Evolutionary conservation across 2,113 vertebrate species (phyloP), one percentile per base, ranked within the genome.

Genomic region (Pelvicachromis taeniatus): DNA sequence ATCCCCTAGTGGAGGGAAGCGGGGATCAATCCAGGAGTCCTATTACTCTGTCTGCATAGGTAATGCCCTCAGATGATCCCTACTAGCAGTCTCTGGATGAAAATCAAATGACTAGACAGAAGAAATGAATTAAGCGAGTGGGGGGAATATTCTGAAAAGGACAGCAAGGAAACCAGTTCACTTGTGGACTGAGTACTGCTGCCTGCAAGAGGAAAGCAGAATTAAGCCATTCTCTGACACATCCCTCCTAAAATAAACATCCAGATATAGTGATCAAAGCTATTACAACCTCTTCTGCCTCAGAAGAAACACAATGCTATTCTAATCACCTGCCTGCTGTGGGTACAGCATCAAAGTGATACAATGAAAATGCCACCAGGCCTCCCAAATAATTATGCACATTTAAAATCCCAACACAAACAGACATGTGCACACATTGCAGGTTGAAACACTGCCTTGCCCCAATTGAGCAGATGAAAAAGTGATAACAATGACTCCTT

Each of bases 21-120:
- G 58, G 61, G 79, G 85, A 90, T 87, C 87, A 87, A 87, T 87
- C 52, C 50, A 54, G 31, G 88, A 89, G 75, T 92, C 82, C 50
- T 80, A 50, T 94, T 93, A 87, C 90, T 35, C 84, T 75, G 61
- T 31, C 77, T 93, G 91, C 91, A 93, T 90, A 40, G 86, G 78
- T 91, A 92, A 89, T 93, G 85, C 77, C 83, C 61, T 59, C 82
- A 85, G 78, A 90, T 89, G 88, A 90, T 92, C 90, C 75, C 88
- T 68, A 23, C 82, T 55, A 70, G 68, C 7, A 54, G 65, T 82
- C 77, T 86, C 73, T 79, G 78, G 48, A 87, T 88, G 78, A 85
- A 86, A 93, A 82, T 78, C 59, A 86, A 84, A 77, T 75, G 81
- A 73, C 84, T 75, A 26, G 59, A 68, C 14, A 23, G 50, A 52